Conservation (phyloP, 2,113 vertebrate species). For the human region DNA sequence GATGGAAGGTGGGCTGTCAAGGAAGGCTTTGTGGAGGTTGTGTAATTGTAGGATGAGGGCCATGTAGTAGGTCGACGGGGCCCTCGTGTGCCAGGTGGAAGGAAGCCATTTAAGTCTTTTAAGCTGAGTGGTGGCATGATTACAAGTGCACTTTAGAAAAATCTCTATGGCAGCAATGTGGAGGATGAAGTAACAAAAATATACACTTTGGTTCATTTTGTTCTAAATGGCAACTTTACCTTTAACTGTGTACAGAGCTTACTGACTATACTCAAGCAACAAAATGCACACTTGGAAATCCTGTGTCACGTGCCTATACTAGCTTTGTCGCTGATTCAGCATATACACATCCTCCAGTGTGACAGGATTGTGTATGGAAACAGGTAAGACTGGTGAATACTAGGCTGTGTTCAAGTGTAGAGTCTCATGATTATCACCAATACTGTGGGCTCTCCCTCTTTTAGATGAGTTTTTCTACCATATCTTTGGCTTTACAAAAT, state of each 20-base stretch:
- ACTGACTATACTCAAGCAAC: neutral
- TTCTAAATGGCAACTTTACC: constrained; percentile 13
- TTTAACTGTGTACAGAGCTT: neutral
- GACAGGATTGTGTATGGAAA: neutral
- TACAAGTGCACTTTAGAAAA: constrained; percentile 11
- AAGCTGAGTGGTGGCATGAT: neutral
- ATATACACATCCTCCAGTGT: neutral
- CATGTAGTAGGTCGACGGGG: neutral
- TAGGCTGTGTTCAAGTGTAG: neutral
- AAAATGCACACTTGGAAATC: neutral
- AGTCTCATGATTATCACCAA: neutral
- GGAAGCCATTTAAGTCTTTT: neutral
- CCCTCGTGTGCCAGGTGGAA: neutral
- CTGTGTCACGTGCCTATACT: neutral
- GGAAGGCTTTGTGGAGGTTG: neutral
- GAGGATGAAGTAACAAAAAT: neutral
- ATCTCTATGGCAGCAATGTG: neutral
- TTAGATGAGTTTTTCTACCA: neutral
- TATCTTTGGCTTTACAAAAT: constrained; percentile 25
- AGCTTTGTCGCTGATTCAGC: neutral
- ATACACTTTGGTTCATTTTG: neutral
- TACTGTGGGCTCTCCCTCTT: neutral
- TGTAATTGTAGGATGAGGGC: neutral
- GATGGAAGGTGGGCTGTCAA: neutral
- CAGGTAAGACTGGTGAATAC: neutral